Evolutionary conservation across 1,140 invertebrate genomes (phyloP).

Genomic region (Drosophila serrata): DNA sequence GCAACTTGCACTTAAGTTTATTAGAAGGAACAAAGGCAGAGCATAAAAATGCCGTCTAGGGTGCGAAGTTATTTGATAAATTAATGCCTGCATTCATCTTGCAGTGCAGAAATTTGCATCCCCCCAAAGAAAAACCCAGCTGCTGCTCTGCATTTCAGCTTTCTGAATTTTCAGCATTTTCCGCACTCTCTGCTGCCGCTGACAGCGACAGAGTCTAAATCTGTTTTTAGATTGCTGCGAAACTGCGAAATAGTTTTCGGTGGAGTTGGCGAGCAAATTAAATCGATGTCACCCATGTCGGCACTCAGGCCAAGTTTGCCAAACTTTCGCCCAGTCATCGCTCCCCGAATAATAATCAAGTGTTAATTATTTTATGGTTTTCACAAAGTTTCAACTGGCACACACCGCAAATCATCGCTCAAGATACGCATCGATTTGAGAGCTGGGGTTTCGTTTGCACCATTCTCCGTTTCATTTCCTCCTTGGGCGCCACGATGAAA

Average conservation of each 20-base stretch:
- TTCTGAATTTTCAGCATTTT: background rate
- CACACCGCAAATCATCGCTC: constrained; percentile 83
- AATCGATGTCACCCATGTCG: constrained; percentile 70
- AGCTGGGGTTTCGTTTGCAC: constrained; percentile 13
- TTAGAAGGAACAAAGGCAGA: constrained; percentile 71
- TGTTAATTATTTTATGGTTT: constrained; percentile 85
- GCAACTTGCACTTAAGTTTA: constrained; percentile 81
- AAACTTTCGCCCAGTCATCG: constrained; percentile 55
- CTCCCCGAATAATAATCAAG: constrained; percentile 83
- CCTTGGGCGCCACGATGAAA: constrained; percentile 69
- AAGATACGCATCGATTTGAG: constrained; percentile 81
- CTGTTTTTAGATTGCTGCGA: constrained; percentile 70
- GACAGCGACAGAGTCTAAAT: constrained; percentile 50
- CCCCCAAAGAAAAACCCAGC: constrained; percentile 19
- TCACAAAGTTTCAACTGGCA: constrained; percentile 77
- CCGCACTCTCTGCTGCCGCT: constrained; percentile 17
- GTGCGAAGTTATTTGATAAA: constrained; percentile 72
- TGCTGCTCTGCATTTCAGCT: constrained; percentile 8
- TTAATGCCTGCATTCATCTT: constrained; percentile 70
- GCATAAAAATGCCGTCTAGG: constrained; percentile 17
- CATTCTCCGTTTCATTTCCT: constrained; percentile 72
- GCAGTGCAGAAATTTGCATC: constrained; percentile 72
- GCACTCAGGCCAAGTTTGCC: constrained; percentile 53
- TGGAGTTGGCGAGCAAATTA: constrained; percentile 53
- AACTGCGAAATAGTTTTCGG: constrained; percentile 65